Base-by-base conservation (phyloP, 2,888 invertebrate species). In the Hydriomena furcata region DNA sequence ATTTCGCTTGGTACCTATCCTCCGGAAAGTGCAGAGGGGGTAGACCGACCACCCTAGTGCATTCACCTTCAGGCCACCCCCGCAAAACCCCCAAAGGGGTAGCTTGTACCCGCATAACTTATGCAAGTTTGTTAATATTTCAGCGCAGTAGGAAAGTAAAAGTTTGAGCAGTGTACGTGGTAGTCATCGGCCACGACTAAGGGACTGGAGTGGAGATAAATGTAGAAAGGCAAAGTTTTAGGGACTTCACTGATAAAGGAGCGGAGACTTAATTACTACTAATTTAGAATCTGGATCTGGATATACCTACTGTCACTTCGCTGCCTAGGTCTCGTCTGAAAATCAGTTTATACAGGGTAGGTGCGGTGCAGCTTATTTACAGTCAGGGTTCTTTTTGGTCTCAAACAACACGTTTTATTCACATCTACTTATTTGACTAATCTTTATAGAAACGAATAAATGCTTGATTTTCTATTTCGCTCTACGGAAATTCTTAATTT, bases 41-140 rank as follows among this genome's bases (percentile, higher is more conserved):
- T 58, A 72, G 45, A 38, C 45, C 47, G 21, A 30, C 61, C 68
- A 41, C 55, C 55, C 61, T 45, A 51, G 74, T 80, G 79, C 80
- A 81, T 82, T 82, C 80, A 82, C 79, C 81, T 74, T 64, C 58
- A 61, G 63, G 46, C 63, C 60, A 52, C 49, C 63, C 59, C 53
- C 48, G 30, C 38, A 55, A 27, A 32, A 21, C 43, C 38, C 37
- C 55, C 47, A 41, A 55, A 58, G 49, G 51, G 52, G 59, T 45
- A 51, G 36, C 47, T 43, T 30, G 49, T 49, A 35, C 64, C 62
- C 63, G 71, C 74, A 71, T 79, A 79, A 80, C 78, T 86, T 84
- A 86, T 87, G 87, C 84, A 87, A 84, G 80, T 78, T 82, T 75
- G 82, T 84, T 84, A 86, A 87, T 84, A 86, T 85, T 87, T 84